Base-by-base conservation (phyloP, 1,140 invertebrate genomes). In the Penaeus indicus region DNA sequence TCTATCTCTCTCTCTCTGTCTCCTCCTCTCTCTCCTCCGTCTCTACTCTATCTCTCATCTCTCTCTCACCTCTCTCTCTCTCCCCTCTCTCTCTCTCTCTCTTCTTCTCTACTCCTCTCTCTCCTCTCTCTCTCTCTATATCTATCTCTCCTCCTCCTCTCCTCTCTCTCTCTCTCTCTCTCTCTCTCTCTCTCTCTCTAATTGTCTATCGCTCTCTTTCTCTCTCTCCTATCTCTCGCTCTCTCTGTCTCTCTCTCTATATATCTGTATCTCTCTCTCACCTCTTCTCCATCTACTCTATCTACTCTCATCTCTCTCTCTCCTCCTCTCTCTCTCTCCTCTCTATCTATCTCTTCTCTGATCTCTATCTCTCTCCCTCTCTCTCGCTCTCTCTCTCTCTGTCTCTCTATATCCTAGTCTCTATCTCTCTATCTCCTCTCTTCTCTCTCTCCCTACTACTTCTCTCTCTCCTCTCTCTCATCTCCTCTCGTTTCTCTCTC, bases 371-470 rank as follows among this genome's bases (percentile, higher is more conserved):
- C 25, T 27, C 16, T 27, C 27, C 27, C 16, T 77, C 25, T 27
- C 75, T 77, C 25, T 77, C 75, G 7, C 25, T 5, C 27, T 32
- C 75, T 32, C 75, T 19, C 75, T n/a, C 69, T 32, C 11, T 32
- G n/a, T 25, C 69, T 32, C 69, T 75, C 69, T 75, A 13, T 75
- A 13, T n/a, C 69, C n/a, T 25, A 25, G n/a, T n/a, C 11, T n/a
- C 69, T 75, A 22, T n/a, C 69, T 75, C 69, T 75, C 69, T 75
- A 13, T 75, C 69, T n/a, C n/a, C n/a, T 32, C n/a, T 10, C n/a
- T 32, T 75, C 69, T 75, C 69, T 75, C n/a, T n/a, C 69, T n/a
- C n/a, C 38, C 69, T n/a, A 11, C 69, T 75, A 22, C n/a, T 32
- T n/a, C 69, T 75, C 69, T 16, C n/a, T n/a, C n/a, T n/a, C n/a